Base-by-base conservation (phyloP, 2,113 vertebrate species). In the Mobula birostris region DNA sequence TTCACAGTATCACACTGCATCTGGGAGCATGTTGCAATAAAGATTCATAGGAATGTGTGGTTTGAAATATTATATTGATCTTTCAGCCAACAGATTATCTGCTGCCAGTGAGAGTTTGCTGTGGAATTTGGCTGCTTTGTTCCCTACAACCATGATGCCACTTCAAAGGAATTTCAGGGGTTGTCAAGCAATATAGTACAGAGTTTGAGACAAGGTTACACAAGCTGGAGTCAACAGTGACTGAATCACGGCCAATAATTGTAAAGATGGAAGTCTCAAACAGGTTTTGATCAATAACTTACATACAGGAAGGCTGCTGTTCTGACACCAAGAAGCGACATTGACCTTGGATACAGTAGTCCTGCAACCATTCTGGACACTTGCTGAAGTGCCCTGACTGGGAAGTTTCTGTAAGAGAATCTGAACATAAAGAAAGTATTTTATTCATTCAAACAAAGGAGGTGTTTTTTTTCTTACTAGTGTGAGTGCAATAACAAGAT, bases 321-420 rank as follows among this genome's bases (percentile, higher is more conserved):
- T 76, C 91, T 48, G 68, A 48, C 36, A 56, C 17, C 24, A 93
- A 29, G 32, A 93, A 93, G 9, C 91, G 91, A 56, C 91, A 93
- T 27, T 56, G 32, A 27, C 91, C 91, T 15, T 93, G 32, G 11
- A 93, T 14, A 36, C 91, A 93, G 68, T 93, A 93, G 12, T 7
- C 6, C 32, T 0, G 9, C 0, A 74, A 93, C 5, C 19, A 14
- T 32, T 74, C 6, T 48, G 68, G 68, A 56, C 91, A 93, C 27
- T 48, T 74, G 68, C 21, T 56, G 68, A 93, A 93, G 70, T 93
- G 91, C 72, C 21, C 12, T 74, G 36, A 14, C 70, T 29, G 68
- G 40, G 91, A 12, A 12, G 3, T 1, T 56, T 74, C 70, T 93
- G 32, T 12, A 93, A 56, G 66, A 48, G 29, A 0, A 66, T 17